These are phyloP conservation scores for Octodon degus DNA, from an alignment of 2,113 vertebrate genomes.

Conservation along the genomic window DNA sequence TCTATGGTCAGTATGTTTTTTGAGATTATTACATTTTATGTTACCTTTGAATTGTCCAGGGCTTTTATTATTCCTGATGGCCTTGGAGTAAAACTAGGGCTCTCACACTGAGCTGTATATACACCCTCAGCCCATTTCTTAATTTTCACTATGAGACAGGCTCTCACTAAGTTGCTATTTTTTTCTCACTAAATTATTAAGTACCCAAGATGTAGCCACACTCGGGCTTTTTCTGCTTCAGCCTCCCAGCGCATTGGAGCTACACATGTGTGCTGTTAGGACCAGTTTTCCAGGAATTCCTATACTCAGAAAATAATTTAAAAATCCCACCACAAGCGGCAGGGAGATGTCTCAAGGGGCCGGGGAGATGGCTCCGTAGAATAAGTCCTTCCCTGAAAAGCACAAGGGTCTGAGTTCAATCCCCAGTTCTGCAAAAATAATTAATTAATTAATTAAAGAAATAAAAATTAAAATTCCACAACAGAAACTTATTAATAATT, in stretches of 20 bases:
- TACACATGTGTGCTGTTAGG: background rate
- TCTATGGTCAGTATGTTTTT: background rate
- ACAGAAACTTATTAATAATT: background rate
- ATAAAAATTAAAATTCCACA: conserved; percentile 51
- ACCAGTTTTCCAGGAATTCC: background rate
- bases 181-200: background rate
- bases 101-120: background rate
- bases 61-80: background rate
- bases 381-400: no score
- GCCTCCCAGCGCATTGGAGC: background rate
- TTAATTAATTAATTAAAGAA: background rate
- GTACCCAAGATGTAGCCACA: no score
- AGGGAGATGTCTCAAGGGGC: no score
- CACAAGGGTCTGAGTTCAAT: no score
- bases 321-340: background rate
- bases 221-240: background rate
- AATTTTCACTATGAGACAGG: background rate
- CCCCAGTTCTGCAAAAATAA: no score
- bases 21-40: background rate
- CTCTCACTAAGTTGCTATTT: background rate
- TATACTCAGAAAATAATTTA: background rate
- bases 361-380: no score
- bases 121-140: background rate
- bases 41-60: background rate
- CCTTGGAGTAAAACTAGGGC: background rate